phyloP scores from a whole-genome alignment of 2,888 invertebrate genomes.

The Eulithis prunata region DNA sequence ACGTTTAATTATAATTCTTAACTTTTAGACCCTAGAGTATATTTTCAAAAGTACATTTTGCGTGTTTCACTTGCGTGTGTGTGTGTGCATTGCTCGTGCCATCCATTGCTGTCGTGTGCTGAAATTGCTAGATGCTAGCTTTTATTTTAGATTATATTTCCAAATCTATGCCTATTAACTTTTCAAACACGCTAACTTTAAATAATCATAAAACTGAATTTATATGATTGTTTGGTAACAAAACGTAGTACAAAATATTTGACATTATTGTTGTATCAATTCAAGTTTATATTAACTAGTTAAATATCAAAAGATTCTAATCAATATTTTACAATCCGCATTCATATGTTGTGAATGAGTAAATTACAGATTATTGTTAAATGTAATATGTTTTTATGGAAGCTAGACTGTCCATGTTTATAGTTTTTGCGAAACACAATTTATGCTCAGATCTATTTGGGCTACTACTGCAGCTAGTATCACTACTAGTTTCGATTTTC shows the following conservation, averaged over 20 bases:
- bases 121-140: conserved; percentile 40
- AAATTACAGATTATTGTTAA: conserved; percentile 29
- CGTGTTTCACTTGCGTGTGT: conserved; percentile 25
- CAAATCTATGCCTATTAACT: conserved; percentile 29
- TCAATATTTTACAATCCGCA: conserved; percentile 33
- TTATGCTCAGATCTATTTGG: conserved; percentile 16
- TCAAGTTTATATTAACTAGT: conserved; percentile 54
- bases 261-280: conserved; percentile 57
- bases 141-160: conserved; percentile 32
- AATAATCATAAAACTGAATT: conserved; percentile 30
- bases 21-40: conserved; percentile 46
- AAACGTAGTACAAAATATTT: conserved; percentile 60
- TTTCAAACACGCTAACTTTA: conserved; percentile 24
- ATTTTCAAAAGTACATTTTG: conserved; percentile 47
- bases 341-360: conserved; percentile 23
- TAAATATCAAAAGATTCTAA: conserved; percentile 34
- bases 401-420: conserved; percentile 33
- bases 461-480: not conserved
- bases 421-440: conserved; percentile 25
- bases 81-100: conserved; percentile 50
- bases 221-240: conserved; percentile 44
- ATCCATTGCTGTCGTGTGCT: conserved; percentile 45
- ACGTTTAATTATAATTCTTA: conserved; percentile 41
- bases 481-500: not conserved
- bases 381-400: conserved; percentile 36